Evolutionary conservation across 2,888 invertebrate genomes (phyloP), one percentile per base, ranked within the genome.

Genomic region (Entomobrya proxima): DNA sequence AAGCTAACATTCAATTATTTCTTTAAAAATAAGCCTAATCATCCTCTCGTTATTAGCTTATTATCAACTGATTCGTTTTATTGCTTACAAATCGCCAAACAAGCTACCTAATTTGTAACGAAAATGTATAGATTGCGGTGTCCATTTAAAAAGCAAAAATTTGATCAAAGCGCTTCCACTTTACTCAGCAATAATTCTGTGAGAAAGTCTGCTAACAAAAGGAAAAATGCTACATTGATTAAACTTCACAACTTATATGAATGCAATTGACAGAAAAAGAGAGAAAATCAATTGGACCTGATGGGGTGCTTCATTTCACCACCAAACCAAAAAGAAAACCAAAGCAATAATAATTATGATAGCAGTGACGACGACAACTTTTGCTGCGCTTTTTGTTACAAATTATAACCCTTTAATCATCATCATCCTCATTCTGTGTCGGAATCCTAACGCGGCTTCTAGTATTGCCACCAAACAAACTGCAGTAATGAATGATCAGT

Each of bases 181-280:
- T n/a, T n/a, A n/a, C n/a, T n/a, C n/a, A n/a, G 15, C 1, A 69
- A 35, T 13, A 32, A 32, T 15, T 55, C 50, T 86, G 80, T 64
- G 86, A 82, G 80, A 85, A 78, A 82, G 77, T 79, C 50, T 82
- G 58, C 47, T 77, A 76, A 81, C 77, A 81, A 86, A 77, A 72
- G 67, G 30, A 32, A 77, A 27, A 30, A 86, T n/a, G n/a, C n/a
- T n/a, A n/a, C n/a, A 86, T 86, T 82, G 86, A 82, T 86, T 86
- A 86, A 75, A 55, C n/a, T n/a, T n/a, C n/a, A 24, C 44, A 27
- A 47, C 44, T 69, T n/a, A n/a, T n/a, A n/a, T 69, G 77, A 72
- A 69, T 86, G 58, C 52, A 86, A 82, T 75, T 85, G 78, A 55
- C 35, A 40, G 1, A 64, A n/a, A n/a, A n/a, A 69, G 27, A 44